These are phyloP conservation scores for Onthophagus sagittarius DNA, from an alignment of 2,888 invertebrate species.

Conservation along the genomic window DNA sequence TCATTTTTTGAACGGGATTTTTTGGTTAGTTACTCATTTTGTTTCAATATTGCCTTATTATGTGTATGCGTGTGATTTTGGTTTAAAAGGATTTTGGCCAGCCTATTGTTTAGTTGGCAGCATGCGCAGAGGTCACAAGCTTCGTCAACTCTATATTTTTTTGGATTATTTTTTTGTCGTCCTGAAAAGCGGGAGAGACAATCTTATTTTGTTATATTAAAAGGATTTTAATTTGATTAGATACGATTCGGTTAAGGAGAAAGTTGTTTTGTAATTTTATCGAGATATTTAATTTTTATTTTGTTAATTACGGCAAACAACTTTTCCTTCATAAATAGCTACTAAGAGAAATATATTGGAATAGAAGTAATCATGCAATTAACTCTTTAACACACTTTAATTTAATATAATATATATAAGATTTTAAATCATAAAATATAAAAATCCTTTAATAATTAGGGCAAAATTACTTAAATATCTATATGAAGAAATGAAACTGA, in stretches of 20 bases:
- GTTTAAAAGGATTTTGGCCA: conserved; percentile 11
- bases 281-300: too few relatives aligned
- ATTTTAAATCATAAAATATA: too few relatives aligned
- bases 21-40: background rate
- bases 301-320: too few relatives aligned
- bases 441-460: too few relatives aligned
- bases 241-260: background rate
- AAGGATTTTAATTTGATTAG: background rate
- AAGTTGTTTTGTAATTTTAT: too few relatives aligned
- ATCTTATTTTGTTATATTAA: background rate
- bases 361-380: too few relatives aligned
- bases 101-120: conserved; percentile 30
- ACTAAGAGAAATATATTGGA: too few relatives aligned
- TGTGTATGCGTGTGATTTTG: background rate
- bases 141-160: background rate
- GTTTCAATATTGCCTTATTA: background rate
- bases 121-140: conserved; percentile 24
- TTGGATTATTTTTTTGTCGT: background rate
- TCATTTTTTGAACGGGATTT: conserved; percentile 12
- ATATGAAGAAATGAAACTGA: too few relatives aligned
- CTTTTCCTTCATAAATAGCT: too few relatives aligned
- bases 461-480: too few relatives aligned
- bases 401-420: too few relatives aligned
- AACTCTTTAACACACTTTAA: too few relatives aligned
- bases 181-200: background rate